These are phyloP conservation scores for Tachuris rubrigastra DNA, from an alignment of 2,113 vertebrate species.

Conservation along the genomic window DNA sequence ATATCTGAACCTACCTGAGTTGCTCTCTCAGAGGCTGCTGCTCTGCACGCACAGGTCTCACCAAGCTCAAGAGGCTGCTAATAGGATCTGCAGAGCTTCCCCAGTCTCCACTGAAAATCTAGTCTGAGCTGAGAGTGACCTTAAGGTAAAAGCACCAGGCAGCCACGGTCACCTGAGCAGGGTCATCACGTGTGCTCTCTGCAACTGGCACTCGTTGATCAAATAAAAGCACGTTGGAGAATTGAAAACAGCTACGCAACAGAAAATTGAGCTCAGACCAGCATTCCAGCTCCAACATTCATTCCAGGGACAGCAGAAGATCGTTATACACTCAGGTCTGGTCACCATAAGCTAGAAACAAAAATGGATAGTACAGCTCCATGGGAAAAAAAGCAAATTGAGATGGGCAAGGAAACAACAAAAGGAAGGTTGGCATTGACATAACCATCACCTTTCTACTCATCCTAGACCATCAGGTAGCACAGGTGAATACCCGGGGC, in stretches of 20 bases:
- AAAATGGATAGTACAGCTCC: not conserved
- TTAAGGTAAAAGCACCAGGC: not conserved
- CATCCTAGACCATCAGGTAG: not conserved
- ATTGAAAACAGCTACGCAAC: not conserved
- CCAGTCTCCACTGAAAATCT: not conserved
- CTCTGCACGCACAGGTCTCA: not conserved
- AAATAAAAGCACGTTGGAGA: not conserved
- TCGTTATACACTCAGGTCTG: not conserved
- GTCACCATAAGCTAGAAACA: not conserved
- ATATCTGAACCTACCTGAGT: not conserved
- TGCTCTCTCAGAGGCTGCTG: not conserved
- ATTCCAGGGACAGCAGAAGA: not conserved
- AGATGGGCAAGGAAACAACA: not conserved
- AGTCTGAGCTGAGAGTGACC: conserved; percentile 32
- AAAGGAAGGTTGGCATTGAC: not conserved
- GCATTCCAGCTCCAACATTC: not conserved
- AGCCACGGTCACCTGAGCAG: not conserved
- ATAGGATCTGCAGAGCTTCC: not conserved
- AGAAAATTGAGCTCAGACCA: not conserved
- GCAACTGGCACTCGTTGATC: not conserved
- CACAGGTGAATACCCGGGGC: not conserved
- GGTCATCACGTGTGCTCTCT: not conserved
- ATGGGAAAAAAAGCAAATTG: not conserved
- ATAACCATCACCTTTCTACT: not conserved
- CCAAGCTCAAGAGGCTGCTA: not conserved